Conservation (phyloP, 2,888 invertebrate species). For the Ellobium chinense region DNA sequence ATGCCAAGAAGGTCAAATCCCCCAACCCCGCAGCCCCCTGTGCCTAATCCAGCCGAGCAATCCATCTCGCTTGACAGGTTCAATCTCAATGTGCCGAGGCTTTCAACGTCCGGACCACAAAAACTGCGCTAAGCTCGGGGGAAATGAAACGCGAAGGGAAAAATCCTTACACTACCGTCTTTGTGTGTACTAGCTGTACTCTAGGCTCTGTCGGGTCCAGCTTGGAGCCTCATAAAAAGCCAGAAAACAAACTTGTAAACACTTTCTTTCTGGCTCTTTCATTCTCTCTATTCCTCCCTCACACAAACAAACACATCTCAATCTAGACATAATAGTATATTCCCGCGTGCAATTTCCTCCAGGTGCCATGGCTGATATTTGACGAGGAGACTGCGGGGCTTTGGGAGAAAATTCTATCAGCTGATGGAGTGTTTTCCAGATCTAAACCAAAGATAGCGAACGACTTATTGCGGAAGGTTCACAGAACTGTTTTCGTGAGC, state of each 20-base stretch:
- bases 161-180: neutral
- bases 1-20: neutral
- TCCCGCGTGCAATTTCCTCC: too few relatives aligned
- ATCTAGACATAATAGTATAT: too few relatives aligned
- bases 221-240: neutral
- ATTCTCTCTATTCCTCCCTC: neutral
- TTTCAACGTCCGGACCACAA: neutral
- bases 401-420: too few relatives aligned
- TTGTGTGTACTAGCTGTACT: neutral
- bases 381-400: too few relatives aligned
- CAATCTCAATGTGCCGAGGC: constrained; percentile 24
- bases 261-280: constrained; percentile 6
- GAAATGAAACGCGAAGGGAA: neutral
- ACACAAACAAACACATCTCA: too few relatives aligned
- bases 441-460: too few relatives aligned
- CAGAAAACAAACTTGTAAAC: neutral
- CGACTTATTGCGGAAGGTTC: too few relatives aligned
- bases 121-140: neutral
- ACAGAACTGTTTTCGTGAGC: too few relatives aligned
- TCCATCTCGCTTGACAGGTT: constrained; percentile 11
- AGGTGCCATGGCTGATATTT: too few relatives aligned
- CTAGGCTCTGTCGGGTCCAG: neutral
- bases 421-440: too few relatives aligned
- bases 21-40: neutral
- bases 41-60: constrained; percentile 1